Evolutionary conservation across 2,113 vertebrate species (phyloP).

Genomic region (Ochotona princeps): DNA sequence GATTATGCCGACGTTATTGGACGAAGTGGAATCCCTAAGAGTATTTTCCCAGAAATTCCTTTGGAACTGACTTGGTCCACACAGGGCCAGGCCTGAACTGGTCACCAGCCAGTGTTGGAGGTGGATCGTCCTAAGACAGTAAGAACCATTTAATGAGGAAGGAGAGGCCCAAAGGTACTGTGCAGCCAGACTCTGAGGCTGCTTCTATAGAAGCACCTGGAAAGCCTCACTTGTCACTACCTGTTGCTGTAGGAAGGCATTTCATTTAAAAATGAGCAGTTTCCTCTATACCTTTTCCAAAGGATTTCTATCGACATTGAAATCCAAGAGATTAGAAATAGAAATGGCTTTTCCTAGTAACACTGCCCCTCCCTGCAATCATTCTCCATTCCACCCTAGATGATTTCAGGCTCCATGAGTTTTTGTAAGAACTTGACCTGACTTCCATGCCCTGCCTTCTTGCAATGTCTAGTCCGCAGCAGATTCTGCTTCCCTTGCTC

Average conservation of each 20-base stretch:
- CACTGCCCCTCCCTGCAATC: not conserved
- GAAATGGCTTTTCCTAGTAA: not conserved
- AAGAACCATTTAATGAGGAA: not conserved
- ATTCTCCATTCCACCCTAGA: not conserved
- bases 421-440: not conserved
- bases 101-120: not conserved
- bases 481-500: not conserved
- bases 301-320: not conserved
- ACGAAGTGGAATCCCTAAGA: not conserved
- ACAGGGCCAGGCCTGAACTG: not conserved
- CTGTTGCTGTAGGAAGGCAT: not conserved
- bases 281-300: too few species aligned
- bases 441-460: not conserved
- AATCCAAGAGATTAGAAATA: not conserved
- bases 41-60: not conserved
- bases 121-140: not conserved
- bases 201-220: not conserved
- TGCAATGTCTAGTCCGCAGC: not conserved
- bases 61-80: conserved; percentile 2
- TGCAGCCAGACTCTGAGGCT: not conserved
- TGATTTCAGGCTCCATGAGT: not conserved
- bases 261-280: not conserved
- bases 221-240: not conserved
- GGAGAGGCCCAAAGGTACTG: not conserved
- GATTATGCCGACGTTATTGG: not conserved